Evolutionary conservation across 2,888 invertebrate genomes (phyloP).

Genomic region (Papilio elwesi): DNA sequence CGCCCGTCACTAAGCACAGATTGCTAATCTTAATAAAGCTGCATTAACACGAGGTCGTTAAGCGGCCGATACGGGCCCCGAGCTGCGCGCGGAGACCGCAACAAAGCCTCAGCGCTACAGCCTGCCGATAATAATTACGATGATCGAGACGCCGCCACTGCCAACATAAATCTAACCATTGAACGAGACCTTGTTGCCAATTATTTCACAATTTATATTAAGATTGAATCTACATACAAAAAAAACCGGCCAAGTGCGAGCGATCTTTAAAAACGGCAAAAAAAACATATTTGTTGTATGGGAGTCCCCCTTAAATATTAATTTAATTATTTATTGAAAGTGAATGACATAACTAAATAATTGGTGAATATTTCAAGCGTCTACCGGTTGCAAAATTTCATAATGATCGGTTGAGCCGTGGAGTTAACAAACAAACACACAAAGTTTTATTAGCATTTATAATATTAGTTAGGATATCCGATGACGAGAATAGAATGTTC

Average conservation of each 20-base stretch:
- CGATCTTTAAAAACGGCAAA: not conserved
- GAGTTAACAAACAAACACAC: no score
- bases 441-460: no score
- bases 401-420: no score
- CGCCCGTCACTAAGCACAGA: constrained; percentile 39
- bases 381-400: no score
- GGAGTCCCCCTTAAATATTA: no score
- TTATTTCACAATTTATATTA: not conserved
- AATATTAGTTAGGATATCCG: no score
- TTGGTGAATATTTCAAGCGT: no score
- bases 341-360: no score
- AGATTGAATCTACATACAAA: not conserved
- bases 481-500: no score
- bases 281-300: no score
- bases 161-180: not conserved
- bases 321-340: no score
- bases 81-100: constrained; percentile 29
- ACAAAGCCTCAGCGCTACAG: constrained; percentile 26
- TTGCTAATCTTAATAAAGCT: constrained; percentile 54
- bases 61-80: constrained; percentile 16
- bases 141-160: not conserved
- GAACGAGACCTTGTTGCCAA: not conserved
- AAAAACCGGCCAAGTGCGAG: no score
- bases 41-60: constrained; percentile 52
- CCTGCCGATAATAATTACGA: constrained; percentile 26